A percentile compares a stretch with the other conserved stretches of the same genome.
Conservation (phyloP, 2,888 invertebrate species). For the Bimastos eiseni region DNA sequence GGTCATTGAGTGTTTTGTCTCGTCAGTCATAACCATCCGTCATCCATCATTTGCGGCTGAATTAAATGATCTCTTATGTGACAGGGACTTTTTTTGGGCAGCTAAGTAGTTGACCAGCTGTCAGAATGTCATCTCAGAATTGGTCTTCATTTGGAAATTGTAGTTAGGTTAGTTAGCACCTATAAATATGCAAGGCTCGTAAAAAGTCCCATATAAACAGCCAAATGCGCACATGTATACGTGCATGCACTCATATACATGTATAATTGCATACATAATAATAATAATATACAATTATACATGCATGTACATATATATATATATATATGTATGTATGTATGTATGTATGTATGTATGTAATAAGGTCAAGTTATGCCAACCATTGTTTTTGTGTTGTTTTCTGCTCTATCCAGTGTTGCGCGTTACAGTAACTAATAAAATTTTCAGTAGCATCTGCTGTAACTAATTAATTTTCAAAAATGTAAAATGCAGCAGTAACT, state of each 20-base stretch:
- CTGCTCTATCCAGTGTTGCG: no score
- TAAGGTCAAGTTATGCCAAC: slow-evolving; percentile 21
- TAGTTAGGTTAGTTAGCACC: neutral
- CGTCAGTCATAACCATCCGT: neutral
- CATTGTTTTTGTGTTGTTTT: no score
- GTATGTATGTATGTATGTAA: slow-evolving; percentile 27
- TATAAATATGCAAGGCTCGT: neutral
- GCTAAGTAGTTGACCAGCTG: neutral
- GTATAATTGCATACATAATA: no score
- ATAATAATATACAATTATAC: slow-evolving; percentile 28
- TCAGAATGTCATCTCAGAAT: no score
- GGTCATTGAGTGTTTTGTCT: slow-evolving; percentile 6
- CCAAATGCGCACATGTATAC: slow-evolving; percentile 28
- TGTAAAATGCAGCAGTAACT: no score
- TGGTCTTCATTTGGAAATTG: neutral
- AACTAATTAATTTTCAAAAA: no score
- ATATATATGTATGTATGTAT: slow-evolving; percentile 25
- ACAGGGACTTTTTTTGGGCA: neutral
- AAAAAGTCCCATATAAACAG: neutral
- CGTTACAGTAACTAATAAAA: no score
- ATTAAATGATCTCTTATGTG: neutral
- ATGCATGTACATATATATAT: slow-evolving; percentile 23
- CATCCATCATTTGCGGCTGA: neutral
- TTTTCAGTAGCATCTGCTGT: no score
- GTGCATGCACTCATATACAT: slow-evolving; percentile 34